phyloP scores from a whole-genome alignment of 2,113 vertebrate genomes.

The Austrofundulus limnaeus region DNA sequence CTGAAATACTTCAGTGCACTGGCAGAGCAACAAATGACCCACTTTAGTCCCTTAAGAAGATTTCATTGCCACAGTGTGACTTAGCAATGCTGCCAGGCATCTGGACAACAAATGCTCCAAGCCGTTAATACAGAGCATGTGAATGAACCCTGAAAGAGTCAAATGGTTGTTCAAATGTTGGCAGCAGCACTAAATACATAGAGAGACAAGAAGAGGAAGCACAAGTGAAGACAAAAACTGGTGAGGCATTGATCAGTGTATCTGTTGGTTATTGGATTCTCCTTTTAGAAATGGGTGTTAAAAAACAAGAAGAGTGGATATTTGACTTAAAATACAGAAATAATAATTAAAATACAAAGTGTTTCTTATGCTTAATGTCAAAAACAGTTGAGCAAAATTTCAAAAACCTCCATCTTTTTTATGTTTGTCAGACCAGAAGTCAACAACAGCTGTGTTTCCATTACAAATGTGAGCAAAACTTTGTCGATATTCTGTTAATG shows the following conservation, averaged over 20 bases:
- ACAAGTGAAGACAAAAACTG: conserved; percentile 11
- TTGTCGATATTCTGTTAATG: too few species aligned
- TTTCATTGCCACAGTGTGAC: conserved; percentile 25
- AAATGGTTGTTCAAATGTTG: conserved; percentile 3
- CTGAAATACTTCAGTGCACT: background rate
- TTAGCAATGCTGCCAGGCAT: conserved; percentile 15
- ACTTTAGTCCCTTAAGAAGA: conserved; percentile 19
- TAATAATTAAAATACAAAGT: too few species aligned
- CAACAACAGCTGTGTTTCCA: too few species aligned
- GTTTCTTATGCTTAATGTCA: too few species aligned
- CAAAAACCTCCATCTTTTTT: too few species aligned
- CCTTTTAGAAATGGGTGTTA: too few species aligned
- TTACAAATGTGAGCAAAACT: too few species aligned
- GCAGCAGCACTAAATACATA: background rate
- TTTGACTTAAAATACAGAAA: too few species aligned
- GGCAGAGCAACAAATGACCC: conserved; percentile 22
- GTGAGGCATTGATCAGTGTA: background rate
- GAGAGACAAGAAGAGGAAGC: conserved; percentile 18
- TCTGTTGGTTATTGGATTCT: too few species aligned
- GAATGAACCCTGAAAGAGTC: background rate
- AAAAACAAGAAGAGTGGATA: too few species aligned
- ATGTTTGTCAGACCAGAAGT: too few species aligned
- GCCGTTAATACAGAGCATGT: conserved; percentile 6
- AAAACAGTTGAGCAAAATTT: too few species aligned
- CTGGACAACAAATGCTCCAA: conserved; percentile 19